Evolutionary conservation across 1,140 invertebrate species (phyloP), one percentile per base, ranked within the genome.

Genomic region (Ceratosolen fusciceps): DNA sequence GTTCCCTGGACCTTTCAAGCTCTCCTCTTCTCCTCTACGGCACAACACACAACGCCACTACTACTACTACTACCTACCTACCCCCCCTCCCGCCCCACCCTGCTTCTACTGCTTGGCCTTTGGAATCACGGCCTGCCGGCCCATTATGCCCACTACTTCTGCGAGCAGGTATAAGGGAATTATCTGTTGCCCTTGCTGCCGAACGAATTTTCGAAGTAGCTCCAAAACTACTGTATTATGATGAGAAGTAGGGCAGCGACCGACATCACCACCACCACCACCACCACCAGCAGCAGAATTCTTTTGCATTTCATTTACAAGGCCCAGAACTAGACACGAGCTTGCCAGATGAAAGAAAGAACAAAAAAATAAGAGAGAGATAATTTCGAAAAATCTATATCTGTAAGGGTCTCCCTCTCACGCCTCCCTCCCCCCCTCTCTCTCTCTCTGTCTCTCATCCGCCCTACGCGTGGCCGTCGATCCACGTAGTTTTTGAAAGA

Each of bases 131-230:
- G 29, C 60, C 60, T 34, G n/a, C n/a, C n/a, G 29, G 7, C 10
- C 29, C 16, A 62, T 62, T 62, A 62, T 62, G 29, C 29, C 9
- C n/a, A n/a, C n/a, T 16, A 62, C 29, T 19, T 62, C 60, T 1
- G 16, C 4, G 29, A 29, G 60, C 60, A 62, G 60, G 60, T 62
- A 62, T 62, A 62, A 62, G n/a, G n/a, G 60, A 62, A 62, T 62
- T 62, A 62, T 10, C 16, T 62, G 24, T 14, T n/a, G 21, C n/a
- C n/a, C 56, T 58, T n/a, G 5, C 26, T 29, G n/a, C 24, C 24
- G 8, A 4, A 8, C 16, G 31, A 34, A 62, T 34, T 16, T 62
- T 31, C 14, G 34, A 62, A 62, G 31, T 62, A 62, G 34, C 12
- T 62, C 60, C 14, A 62, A 62, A 62, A 34, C 29, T 62, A 62